These are phyloP conservation scores for Anhinga rufa DNA, from an alignment of 2,113 vertebrate species.

Conservation along the genomic window DNA sequence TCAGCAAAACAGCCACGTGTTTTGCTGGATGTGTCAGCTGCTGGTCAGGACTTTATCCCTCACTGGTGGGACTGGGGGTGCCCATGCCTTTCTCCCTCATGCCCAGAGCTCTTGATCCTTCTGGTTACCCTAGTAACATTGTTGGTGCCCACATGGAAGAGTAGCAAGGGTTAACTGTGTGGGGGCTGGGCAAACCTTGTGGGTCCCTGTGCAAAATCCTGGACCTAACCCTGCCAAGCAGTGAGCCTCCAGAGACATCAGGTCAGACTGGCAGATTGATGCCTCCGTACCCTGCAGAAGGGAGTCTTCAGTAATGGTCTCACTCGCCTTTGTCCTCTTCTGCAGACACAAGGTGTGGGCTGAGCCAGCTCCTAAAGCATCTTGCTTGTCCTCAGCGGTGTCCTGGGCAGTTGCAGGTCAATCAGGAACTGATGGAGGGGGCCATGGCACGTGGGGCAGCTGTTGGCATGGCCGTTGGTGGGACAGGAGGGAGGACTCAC, in stretches of 20 bases:
- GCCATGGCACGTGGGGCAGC: rapidly evolving
- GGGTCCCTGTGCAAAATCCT: background rate
- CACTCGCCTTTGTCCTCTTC: rapidly evolving
- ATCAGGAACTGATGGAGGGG: background rate
- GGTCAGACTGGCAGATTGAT: too few species aligned
- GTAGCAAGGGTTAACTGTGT: background rate
- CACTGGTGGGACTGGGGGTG: rapidly evolving
- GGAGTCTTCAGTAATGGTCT: background rate
- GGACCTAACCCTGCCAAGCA: background rate
- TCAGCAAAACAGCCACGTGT: background rate
- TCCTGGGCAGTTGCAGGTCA: background rate
- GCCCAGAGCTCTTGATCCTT: background rate
- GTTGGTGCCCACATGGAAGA: background rate
- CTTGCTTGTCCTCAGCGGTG: background rate
- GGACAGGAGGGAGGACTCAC: too few species aligned
- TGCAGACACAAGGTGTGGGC: background rate
- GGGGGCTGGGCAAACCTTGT: background rate
- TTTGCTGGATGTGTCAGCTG: background rate
- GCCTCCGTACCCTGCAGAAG: rapidly evolving
- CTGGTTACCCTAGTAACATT: background rate
- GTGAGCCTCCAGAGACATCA: too few species aligned
- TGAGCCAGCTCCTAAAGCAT: background rate
- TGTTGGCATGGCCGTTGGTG: rapidly evolving
- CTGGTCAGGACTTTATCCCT: background rate
- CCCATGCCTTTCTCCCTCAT: background rate